Evolutionary conservation across 2,797 vertebrate species (phyloP).

Genomic region (Hydrocynus forskahlii): DNA sequence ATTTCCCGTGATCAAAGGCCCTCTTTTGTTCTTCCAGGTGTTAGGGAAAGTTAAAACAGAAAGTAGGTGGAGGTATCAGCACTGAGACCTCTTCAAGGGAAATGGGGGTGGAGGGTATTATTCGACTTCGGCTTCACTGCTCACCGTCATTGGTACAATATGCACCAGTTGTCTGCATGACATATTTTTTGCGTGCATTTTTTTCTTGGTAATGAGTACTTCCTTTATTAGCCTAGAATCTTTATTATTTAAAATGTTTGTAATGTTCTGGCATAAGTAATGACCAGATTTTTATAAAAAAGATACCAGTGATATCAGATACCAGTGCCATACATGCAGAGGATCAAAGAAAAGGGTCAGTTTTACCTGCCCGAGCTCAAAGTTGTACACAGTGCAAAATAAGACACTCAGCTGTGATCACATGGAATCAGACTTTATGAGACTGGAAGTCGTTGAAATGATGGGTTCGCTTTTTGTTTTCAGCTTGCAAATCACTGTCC

Average conservation of each 20-base stretch:
- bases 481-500: too few species aligned
- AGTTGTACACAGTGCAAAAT: background rate
- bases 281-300: too few species aligned
- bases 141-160: background rate
- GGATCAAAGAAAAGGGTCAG: too few species aligned
- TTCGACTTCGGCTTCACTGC: conserved; percentile 27
- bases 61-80: conserved; percentile 57
- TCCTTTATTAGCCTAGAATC: too few species aligned
- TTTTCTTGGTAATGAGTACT: too few species aligned
- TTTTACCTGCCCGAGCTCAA: too few species aligned
- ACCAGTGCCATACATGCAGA: too few species aligned
- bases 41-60: conserved; percentile 62
- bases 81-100: conserved; percentile 42
- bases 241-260: too few species aligned
- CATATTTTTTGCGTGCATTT: background rate
- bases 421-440: background rate
- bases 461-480: too few species aligned
- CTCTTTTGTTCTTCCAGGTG: conserved; percentile 65
- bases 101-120: background rate
- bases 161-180: background rate
- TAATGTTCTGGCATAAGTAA: too few species aligned
- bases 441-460: background rate
- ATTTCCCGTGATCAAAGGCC: conserved; percentile 63
- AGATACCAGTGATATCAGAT: too few species aligned
- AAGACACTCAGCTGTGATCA: background rate